Conservation (phyloP, 2,797 vertebrate species). For the Chelmon rostratus region DNA sequence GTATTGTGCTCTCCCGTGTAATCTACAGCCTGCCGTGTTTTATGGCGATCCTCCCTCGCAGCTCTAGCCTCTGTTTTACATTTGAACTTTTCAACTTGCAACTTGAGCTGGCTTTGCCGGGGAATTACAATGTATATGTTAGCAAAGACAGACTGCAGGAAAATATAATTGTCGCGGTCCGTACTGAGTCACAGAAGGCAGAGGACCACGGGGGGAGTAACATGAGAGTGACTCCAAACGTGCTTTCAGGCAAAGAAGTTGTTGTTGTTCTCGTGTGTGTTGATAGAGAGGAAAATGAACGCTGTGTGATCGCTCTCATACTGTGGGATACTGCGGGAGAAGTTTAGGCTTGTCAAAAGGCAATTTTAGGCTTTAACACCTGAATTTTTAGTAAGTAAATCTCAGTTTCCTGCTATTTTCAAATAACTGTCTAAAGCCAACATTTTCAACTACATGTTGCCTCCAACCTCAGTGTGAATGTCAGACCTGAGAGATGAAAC, state of each 20-base stretch:
- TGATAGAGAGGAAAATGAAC: conserved; percentile 30
- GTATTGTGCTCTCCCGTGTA: conserved; percentile 62
- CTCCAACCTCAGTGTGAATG: conserved; percentile 1
- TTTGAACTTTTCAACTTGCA: conserved; percentile 82
- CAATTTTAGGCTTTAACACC: neutral
- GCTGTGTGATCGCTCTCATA: conserved; percentile 1
- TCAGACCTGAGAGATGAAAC: conserved; percentile 7
- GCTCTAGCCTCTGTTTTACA: conserved; percentile 70
- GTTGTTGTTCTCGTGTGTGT: conserved; percentile 3
- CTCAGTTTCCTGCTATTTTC: neutral
- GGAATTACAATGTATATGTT: conserved; percentile 63
- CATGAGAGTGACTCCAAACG: conserved; percentile 30
- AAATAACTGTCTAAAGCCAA: neutral
- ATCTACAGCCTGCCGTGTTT: conserved; percentile 65
- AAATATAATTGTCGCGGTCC: conserved; percentile 32
- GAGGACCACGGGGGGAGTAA: conserved; percentile 35
- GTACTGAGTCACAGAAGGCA: conserved; percentile 26
- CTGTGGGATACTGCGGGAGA: conserved; percentile 2
- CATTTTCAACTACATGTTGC: conserved; percentile 7
- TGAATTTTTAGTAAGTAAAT: neutral
- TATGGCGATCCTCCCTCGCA: conserved; percentile 61
- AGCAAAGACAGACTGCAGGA: conserved; percentile 19
- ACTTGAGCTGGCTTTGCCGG: conserved; percentile 46
- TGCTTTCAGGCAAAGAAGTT: conserved; percentile 21
- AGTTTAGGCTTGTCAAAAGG: conserved; percentile 11